Conservation (phyloP, 92 coral and sea anemone genomes). For the Phymanthus crucifer region DNA sequence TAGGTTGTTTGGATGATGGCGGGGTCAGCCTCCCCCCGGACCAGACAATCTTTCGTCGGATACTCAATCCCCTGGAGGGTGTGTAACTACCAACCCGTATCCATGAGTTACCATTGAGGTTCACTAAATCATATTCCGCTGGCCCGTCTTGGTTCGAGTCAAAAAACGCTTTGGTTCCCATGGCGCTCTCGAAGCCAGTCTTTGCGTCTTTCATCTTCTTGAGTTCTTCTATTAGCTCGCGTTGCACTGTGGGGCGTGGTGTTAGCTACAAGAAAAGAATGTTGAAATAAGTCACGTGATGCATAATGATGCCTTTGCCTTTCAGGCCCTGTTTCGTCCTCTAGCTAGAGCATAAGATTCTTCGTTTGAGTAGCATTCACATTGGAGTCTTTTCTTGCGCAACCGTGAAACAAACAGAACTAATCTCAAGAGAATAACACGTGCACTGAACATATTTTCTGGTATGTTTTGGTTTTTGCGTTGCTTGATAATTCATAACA, state of each 20-base stretch:
- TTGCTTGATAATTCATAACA: neutral
- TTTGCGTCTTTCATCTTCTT: constrained; percentile 81
- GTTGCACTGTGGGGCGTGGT: constrained; percentile 68
- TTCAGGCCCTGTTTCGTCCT: no score
- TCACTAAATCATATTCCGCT: constrained; percentile 85
- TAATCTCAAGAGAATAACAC: no score
- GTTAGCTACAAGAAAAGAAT: constrained; percentile 74
- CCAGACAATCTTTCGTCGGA: constrained; percentile 89
- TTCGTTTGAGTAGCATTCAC: no score
- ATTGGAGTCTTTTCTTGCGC: no score
- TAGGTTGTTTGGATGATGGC: constrained; percentile 63
- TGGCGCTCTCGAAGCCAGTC: constrained; percentile 86
- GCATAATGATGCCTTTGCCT: neutral
- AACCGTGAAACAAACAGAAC: no score
- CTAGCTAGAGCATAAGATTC: no score
- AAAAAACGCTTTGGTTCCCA: constrained; percentile 76
- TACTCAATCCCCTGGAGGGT: constrained; percentile 73
- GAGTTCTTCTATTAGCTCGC: constrained; percentile 62
- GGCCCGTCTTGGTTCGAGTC: constrained; percentile 86
- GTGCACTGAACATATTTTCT: no score
- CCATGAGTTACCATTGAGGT: constrained; percentile 94
- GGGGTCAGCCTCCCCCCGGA: constrained; percentile 90
- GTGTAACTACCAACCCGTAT: constrained; percentile 84
- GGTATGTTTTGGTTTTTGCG: no score
- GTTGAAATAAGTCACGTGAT: neutral